These are phyloP conservation scores for Diorhabda carinulata DNA, from an alignment of 1,140 invertebrate genomes.

Conservation along the genomic window DNA sequence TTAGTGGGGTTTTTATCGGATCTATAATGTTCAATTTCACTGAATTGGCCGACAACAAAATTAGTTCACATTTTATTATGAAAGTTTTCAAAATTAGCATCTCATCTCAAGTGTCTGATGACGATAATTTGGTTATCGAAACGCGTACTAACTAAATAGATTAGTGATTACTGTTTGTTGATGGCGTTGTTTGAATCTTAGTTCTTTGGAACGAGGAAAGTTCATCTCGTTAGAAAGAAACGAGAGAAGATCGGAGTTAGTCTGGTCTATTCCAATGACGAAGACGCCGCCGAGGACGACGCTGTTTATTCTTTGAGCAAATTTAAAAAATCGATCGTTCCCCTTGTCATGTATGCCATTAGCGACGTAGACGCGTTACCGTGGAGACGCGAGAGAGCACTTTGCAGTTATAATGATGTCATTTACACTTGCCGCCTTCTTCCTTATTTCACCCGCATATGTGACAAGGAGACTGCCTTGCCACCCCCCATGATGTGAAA, in stretches of 20 bases:
- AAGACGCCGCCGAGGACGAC: constrained; percentile 18
- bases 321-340: constrained; percentile 49
- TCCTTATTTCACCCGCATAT: constrained; percentile 43
- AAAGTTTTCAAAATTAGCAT: too few species aligned
- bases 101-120: too few species aligned
- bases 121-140: too few species aligned
- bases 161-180: too few species aligned
- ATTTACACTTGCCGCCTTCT: constrained; percentile 48
- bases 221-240: constrained; percentile 8
- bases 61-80: too few species aligned
- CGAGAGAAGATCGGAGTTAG: constrained; percentile 10
- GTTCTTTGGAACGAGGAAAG: background rate
- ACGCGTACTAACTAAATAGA: too few species aligned
- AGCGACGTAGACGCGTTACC: constrained; percentile 44
- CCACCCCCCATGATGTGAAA: constrained; percentile 6
- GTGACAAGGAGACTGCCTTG: constrained; percentile 41
- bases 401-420: constrained; percentile 51
- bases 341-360: constrained; percentile 50
- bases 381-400: constrained; percentile 46
- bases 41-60: too few species aligned
- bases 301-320: constrained; percentile 47
- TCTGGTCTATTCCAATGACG: constrained; percentile 7
- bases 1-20: too few species aligned
- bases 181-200: background rate
- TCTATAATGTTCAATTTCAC: too few species aligned